phyloP scores from a whole-genome alignment of 2,113 vertebrate genomes.

The Lophius piscatorius region DNA sequence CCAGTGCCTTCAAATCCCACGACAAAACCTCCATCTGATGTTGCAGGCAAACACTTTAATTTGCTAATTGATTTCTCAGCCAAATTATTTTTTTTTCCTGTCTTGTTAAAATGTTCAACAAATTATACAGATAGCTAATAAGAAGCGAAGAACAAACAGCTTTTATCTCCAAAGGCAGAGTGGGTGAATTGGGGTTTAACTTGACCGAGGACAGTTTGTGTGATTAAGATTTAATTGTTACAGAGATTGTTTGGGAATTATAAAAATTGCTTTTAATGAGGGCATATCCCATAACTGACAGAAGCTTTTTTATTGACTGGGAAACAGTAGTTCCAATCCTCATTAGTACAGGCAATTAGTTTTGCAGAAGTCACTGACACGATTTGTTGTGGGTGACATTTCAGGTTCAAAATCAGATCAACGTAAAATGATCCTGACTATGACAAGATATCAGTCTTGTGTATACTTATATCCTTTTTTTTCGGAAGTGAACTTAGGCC shows the following conservation, averaged over 20 bases:
- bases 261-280: slow-evolving; percentile 34
- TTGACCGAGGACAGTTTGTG: slow-evolving; percentile 29
- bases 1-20: slow-evolving; percentile 11
- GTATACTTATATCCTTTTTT: too few species aligned
- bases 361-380: too few species aligned
- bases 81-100: background rate
- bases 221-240: slow-evolving; percentile 40
- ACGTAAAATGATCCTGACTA: too few species aligned
- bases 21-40: background rate
- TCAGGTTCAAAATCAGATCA: too few species aligned
- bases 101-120: background rate
- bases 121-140: background rate
- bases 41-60: slow-evolving; percentile 18
- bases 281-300: slow-evolving; percentile 4
- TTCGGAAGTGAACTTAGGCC: too few species aligned
- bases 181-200: slow-evolving; percentile 2
- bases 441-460: too few species aligned
- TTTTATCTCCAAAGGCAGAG: slow-evolving; percentile 1
- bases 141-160: slow-evolving; percentile 7
- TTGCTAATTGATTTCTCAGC: slow-evolving; percentile 8
- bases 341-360: background rate
- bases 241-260: slow-evolving; percentile 15
- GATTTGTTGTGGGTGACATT: too few species aligned
- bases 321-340: background rate
- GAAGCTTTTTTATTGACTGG: slow-evolving; percentile 17